phyloP scores from a whole-genome alignment of 2,113 vertebrate genomes.

The Mastomys natalensis region DNA sequence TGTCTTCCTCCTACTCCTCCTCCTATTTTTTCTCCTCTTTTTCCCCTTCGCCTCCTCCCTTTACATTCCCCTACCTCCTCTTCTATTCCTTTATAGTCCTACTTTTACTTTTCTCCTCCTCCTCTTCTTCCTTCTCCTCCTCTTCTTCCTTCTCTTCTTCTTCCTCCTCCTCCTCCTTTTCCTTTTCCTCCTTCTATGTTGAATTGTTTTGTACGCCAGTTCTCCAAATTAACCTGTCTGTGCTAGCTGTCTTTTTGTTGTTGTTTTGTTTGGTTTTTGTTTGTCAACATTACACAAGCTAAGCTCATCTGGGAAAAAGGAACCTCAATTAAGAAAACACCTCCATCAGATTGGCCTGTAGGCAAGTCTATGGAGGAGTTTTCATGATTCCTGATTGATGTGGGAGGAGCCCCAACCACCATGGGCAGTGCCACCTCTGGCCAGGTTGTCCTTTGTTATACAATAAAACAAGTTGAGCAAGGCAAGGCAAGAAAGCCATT shows the following conservation, averaged over 20 bases:
- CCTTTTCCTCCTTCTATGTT: background rate
- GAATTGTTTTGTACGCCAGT: background rate
- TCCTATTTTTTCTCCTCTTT: background rate
- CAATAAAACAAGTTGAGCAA: background rate
- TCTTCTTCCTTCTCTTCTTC: background rate
- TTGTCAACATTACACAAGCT: background rate
- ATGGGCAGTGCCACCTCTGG: background rate
- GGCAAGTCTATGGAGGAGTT: background rate
- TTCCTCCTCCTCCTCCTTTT: background rate
- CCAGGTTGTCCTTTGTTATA: background rate
- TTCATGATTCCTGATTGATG: background rate
- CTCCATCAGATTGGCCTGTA: background rate
- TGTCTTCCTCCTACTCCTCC: background rate
- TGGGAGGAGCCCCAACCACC: background rate
- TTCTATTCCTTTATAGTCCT: too few species aligned
- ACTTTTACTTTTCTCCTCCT: background rate
- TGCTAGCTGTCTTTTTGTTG: background rate
- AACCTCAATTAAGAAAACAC: background rate
- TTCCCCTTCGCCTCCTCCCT: background rate
- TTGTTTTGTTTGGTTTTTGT: background rate
- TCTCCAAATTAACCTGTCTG: background rate
- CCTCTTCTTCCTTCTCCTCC: background rate
- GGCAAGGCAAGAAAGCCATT: background rate
- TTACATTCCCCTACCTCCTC: too few species aligned
- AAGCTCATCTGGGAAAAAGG: background rate